A percentile compares a stretch with the other conserved stretches of the same genome.
These are phyloP conservation scores for Megalops cyprinoides DNA, from an alignment of 2,797 vertebrate genomes.

Conservation along the genomic window DNA sequence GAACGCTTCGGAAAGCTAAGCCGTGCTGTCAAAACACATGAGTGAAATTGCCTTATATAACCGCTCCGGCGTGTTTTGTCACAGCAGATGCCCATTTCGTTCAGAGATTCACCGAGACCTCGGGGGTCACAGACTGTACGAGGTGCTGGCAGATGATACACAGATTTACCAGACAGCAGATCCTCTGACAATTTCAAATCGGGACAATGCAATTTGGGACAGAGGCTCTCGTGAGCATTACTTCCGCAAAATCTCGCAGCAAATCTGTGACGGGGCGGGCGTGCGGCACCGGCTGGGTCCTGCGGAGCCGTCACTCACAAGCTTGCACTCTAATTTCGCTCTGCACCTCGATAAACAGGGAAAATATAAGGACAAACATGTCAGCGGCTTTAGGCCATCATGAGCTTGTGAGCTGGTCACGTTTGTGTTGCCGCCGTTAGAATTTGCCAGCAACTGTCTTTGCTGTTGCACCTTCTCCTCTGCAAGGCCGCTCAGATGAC, in stretches of 20 bases:
- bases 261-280: neutral
- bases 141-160: constrained; percentile 36
- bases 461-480: no score
- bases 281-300: neutral
- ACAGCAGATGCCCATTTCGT: constrained; percentile 51
- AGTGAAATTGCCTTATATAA: constrained; percentile 47
- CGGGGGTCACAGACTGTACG: constrained; percentile 36
- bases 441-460: no score
- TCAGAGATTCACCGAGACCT: constrained; percentile 32
- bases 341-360: neutral
- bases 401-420: no score
- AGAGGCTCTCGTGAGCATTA: neutral
- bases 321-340: neutral
- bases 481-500: no score
- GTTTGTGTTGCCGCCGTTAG: no score
- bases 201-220: neutral
- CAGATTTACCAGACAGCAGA: constrained; percentile 37
- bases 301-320: neutral
- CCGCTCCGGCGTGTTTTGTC: constrained; percentile 30
- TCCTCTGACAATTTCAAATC: neutral
- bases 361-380: neutral
- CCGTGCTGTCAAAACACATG: no score
- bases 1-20: neutral
- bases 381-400: neutral
- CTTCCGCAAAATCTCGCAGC: neutral